Evolutionary conservation across 2,113 vertebrate genomes (phyloP).

Genomic region (Hepsetus odoe): DNA sequence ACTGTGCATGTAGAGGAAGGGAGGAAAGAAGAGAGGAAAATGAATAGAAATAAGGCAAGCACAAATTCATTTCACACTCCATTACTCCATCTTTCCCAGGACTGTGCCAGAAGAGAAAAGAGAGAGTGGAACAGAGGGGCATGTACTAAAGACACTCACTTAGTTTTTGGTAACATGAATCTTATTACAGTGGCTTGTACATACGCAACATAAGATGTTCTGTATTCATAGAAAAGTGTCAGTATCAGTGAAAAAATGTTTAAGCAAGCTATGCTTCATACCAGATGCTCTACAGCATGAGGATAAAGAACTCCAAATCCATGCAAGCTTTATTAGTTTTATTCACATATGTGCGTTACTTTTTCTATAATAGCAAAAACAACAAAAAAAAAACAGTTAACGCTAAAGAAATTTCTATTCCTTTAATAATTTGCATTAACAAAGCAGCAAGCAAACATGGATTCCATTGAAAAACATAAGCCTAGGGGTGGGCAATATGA

Average conservation of each 20-base stretch:
- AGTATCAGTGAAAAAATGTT: background rate
- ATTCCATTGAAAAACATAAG: background rate
- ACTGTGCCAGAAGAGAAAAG: slow-evolving; percentile 5
- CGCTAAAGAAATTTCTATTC: background rate
- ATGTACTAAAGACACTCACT: background rate
- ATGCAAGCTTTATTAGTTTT: background rate
- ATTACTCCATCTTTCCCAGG: slow-evolving; percentile 28
- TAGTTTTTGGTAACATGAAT: background rate
- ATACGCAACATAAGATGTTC: background rate
- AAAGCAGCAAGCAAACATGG: slow-evolving; percentile 24
- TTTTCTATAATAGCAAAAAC: background rate
- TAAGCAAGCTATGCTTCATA: background rate
- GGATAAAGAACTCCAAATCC: background rate
- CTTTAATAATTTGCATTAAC: background rate
- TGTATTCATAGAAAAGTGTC: background rate
- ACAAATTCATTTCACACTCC: slow-evolving; percentile 43
- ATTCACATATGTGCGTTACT: background rate
- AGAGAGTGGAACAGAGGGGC: slow-evolving; percentile 2
- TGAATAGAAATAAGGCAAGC: slow-evolving; percentile 47
- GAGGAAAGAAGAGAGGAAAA: slow-evolving; percentile 37
- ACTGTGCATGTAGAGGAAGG: slow-evolving; percentile 72
- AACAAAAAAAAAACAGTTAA: too few relatives aligned
- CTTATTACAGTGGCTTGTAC: background rate
- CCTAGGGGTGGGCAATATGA: background rate
- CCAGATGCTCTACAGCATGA: background rate